Conservation (phyloP, 2,113 vertebrate species). For the Aramus guarauna region DNA sequence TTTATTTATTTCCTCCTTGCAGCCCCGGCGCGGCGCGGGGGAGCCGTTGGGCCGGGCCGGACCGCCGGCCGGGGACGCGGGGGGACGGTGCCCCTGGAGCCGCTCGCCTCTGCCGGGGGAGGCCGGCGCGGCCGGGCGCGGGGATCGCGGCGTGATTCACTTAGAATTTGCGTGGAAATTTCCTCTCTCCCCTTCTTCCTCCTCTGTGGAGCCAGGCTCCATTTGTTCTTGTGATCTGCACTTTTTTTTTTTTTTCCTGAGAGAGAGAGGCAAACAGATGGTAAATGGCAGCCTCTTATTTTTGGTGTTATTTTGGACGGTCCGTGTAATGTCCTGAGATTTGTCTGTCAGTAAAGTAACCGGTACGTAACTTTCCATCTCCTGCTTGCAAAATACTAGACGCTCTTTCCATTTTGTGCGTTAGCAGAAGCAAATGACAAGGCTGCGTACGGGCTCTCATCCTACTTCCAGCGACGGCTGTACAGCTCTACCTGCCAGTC, state of each 20-base stretch:
- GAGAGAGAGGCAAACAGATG: constrained; percentile 31
- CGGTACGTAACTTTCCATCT: background rate
- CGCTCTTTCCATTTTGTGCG: background rate
- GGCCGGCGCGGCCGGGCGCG: background rate
- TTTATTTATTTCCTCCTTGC: background rate
- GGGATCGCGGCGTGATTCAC: constrained; percentile 35
- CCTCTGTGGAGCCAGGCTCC: constrained; percentile 21
- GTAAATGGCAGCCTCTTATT: constrained; percentile 45
- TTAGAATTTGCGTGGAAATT: constrained; percentile 60
- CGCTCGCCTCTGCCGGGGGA: background rate
- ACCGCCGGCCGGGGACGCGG: background rate
- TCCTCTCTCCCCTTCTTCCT: constrained; percentile 20
- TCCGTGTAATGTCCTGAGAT: background rate
- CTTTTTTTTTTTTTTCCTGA: background rate
- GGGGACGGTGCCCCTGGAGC: background rate
- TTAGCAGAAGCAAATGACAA: background rate
- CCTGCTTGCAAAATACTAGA: background rate
- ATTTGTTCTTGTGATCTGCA: constrained; percentile 35
- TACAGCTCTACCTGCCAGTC: background rate
- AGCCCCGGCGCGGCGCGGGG: background rate
- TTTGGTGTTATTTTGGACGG: constrained; percentile 6
- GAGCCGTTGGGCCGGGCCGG: background rate
- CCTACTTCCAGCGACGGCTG: background rate
- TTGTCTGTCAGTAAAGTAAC: background rate
- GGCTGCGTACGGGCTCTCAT: background rate